These are phyloP conservation scores for Bombycilla garrulus DNA, from an alignment of 2,113 vertebrate species.

Conservation along the genomic window DNA sequence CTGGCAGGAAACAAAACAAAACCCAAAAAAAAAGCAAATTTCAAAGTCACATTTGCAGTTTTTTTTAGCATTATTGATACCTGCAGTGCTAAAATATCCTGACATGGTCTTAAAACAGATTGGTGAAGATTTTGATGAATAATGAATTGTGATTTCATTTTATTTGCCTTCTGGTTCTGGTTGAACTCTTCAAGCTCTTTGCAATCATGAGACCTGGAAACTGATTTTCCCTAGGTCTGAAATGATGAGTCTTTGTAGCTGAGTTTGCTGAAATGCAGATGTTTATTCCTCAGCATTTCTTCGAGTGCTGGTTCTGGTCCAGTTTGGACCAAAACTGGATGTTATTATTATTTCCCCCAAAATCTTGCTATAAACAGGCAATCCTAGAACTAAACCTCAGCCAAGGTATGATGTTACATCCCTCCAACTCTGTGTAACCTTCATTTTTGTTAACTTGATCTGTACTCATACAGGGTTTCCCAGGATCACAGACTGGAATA, in stretches of 20 bases:
- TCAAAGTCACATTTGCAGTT: slow-evolving; percentile 28
- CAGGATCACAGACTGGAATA: background rate
- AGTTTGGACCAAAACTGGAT: background rate
- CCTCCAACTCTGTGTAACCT: background rate
- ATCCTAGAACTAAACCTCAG: background rate
- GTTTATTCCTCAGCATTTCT: background rate
- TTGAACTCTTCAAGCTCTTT: slow-evolving; percentile 23
- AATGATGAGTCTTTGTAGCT: background rate
- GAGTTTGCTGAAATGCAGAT: slow-evolving; percentile 42
- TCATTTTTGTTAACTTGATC: background rate
- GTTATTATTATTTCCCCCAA: background rate
- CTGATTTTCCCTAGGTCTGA: background rate
- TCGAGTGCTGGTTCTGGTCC: background rate
- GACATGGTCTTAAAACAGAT: slow-evolving; percentile 26
- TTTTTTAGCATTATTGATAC: background rate
- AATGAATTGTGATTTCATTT: slow-evolving; percentile 49
- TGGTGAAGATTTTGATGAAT: slow-evolving; percentile 38
- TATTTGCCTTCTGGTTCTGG: slow-evolving; percentile 33
- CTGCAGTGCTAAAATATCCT: slow-evolving; percentile 29
- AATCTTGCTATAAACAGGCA: background rate
- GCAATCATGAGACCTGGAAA: background rate
- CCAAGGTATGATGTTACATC: background rate
- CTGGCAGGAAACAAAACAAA: background rate
- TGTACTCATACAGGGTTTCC: background rate
- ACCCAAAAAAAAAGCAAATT: background rate